These are phyloP conservation scores for Drosophila buzzatii DNA, from an alignment of 2,888 invertebrate genomes.

Conservation along the genomic window DNA sequence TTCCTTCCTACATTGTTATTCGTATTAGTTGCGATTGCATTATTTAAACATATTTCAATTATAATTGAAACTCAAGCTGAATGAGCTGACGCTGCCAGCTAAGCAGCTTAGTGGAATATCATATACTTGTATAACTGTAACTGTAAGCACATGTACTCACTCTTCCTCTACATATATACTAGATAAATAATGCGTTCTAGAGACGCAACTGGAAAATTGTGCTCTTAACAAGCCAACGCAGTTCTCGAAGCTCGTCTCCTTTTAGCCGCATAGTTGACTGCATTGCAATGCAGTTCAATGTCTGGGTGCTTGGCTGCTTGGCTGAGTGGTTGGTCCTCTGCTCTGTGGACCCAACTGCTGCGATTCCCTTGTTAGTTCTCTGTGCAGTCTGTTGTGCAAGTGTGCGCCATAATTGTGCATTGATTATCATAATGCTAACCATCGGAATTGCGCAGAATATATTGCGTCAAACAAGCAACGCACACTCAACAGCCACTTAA, in stretches of 20 bases:
- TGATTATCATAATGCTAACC: conserved; percentile 65
- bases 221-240: conserved; percentile 10
- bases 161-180: not conserved
- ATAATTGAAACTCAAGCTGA: conserved; percentile 45
- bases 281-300: not conserved
- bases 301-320: not conserved
- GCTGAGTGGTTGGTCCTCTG: not conserved
- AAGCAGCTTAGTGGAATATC: conserved; percentile 4
- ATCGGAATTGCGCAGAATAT: conserved; percentile 62
- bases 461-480: conserved; percentile 17
- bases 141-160: not conserved
- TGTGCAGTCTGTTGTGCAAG: conserved; percentile 31
- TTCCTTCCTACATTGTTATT: not conserved
- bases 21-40: conserved; percentile 32
- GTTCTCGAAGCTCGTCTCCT: not conserved
- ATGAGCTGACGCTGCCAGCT: not conserved
- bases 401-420: conserved; percentile 70
- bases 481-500: conserved; percentile 39
- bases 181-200: conserved; percentile 1
- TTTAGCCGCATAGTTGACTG: not conserved
- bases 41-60: conserved; percentile 67
- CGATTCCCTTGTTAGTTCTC: conserved; percentile 8
- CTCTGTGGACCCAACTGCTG: not conserved
- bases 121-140: not conserved
- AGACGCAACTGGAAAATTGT: conserved; percentile 4